Evolutionary conservation across 2,113 vertebrate genomes (phyloP).

Genomic region (Gobiocypris rarus): DNA sequence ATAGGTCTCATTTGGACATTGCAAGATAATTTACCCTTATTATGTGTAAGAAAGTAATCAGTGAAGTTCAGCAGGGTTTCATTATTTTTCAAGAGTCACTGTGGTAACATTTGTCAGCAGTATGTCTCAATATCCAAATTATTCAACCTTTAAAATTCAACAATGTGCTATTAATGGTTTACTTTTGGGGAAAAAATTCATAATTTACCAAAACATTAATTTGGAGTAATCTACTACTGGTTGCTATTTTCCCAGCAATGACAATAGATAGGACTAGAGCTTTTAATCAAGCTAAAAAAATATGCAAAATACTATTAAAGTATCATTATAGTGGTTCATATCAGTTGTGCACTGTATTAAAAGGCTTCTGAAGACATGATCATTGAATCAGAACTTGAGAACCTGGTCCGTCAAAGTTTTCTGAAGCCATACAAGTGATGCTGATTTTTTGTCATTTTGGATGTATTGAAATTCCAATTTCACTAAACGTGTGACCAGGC

Average conservation of each 20-base stretch:
- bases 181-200: not conserved
- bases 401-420: no score
- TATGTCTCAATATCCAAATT: not conserved
- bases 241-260: not conserved
- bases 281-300: not conserved
- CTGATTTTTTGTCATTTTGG: no score
- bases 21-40: slow-evolving; percentile 21
- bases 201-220: not conserved
- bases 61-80: not conserved
- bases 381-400: no score
- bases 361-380: no score
- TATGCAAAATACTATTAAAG: not conserved
- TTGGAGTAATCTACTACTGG: not conserved
- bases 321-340: no score
- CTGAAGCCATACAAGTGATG: no score
- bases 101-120: not conserved
- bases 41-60: not conserved
- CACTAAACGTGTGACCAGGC: no score
- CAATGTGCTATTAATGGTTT: no score
- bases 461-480: no score
- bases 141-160: no score
- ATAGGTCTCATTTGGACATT: slow-evolving; percentile 26
- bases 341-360: no score
- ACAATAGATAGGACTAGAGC: not conserved
- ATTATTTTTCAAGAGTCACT: not conserved